Base-by-base conservation (phyloP, 2,113 vertebrate genomes). In the Pollachius pollachius region DNA sequence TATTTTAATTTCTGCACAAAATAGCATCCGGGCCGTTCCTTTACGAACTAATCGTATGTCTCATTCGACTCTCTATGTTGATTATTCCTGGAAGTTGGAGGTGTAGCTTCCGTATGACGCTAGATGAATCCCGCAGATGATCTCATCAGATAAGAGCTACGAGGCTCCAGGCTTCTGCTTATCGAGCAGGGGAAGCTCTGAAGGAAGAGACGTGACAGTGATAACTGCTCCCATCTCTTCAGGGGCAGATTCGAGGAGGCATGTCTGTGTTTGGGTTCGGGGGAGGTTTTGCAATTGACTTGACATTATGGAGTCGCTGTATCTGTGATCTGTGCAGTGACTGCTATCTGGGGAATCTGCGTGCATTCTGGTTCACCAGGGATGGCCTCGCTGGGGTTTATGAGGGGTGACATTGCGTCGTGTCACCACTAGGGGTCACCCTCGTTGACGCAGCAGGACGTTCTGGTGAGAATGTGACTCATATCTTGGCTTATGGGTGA, bases 391-490 rank as follows among this genome's bases (percentile, higher is more conserved):
- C 70, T 71, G 69, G 64, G 64, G 69, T 57, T 59, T 52, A 27
- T 75, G 30, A 15, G 30, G 30, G 4, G 18, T 67, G 66, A 48
- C 41, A 13, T 17, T 11, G 21, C 19, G 8, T 67, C 15, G 65
- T 87, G 81, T 82, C 73, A 79, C 88, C 92, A 91, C 86, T 90
- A 92, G 91, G 82, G 86, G 91, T 81, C 88, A 77, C 82, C 57
- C 76, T 84, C 70, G 74, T 68, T 82, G 83, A 86, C 75, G 58
- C 81, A 80, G 62, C 34, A 66, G 72, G 64, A 64, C 67, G 59
- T 63, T 72, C 23, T 17, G 62, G 19, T 71, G 61, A 68, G 65
- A 69, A 62, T 52, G 16, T 60, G 78, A 70, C 30, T 30, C 30
- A 30, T 30, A 30, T 30, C 30, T 30, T 4, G 4, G 4, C 3